Percentiles rank a stretch among this genome's conserved stretches.
Evolutionary conservation across 2,888 invertebrate species (phyloP).

Genomic region (Cistogaster globosa): DNA sequence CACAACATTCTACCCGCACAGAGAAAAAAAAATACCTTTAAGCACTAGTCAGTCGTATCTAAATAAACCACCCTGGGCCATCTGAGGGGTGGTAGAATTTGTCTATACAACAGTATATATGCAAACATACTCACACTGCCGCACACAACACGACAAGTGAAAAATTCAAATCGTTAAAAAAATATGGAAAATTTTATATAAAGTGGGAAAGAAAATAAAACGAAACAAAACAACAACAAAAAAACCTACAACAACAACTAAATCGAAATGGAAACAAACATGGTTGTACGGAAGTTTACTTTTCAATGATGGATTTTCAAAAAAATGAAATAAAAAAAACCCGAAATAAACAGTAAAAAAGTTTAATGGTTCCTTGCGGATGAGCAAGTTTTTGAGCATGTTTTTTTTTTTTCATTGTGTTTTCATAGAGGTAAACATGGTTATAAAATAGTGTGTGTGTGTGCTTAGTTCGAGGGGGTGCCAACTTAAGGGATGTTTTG

Average conservation of each 20-base stretch:
- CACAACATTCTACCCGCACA: conserved; percentile 33
- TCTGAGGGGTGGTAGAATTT: conserved; percentile 70
- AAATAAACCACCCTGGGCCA: conserved; percentile 56
- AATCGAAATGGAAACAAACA: conserved; percentile 74
- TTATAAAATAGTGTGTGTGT: conserved; percentile 33
- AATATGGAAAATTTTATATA: conserved; percentile 66
- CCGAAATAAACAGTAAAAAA: conserved; percentile 69
- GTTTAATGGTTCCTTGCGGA: conserved; percentile 82
- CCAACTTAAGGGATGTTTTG: conserved; percentile 64
- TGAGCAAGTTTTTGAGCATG: conserved; percentile 79
- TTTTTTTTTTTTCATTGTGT: conserved; percentile 23
- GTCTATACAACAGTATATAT: conserved; percentile 69
- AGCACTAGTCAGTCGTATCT: conserved; percentile 27
- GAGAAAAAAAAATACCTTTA: conserved; percentile 13
- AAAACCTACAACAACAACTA: conserved; percentile 44
- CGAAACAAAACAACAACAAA: conserved; percentile 11
- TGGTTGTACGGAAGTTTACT: conserved; percentile 73
- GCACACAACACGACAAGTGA: conserved; percentile 59
- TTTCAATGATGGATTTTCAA: conserved; percentile 71
- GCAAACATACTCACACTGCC: conserved; percentile 38
- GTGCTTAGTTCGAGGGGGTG: conserved; percentile 19
- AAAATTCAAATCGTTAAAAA: conserved; percentile 66
- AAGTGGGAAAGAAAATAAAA: conserved; percentile 35
- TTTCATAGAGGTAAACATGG: conserved; percentile 52
- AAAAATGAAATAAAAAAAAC: conserved; percentile 17